Base-by-base conservation (phyloP, 2,113 vertebrate genomes). In the Nansenia antarctica region DNA sequence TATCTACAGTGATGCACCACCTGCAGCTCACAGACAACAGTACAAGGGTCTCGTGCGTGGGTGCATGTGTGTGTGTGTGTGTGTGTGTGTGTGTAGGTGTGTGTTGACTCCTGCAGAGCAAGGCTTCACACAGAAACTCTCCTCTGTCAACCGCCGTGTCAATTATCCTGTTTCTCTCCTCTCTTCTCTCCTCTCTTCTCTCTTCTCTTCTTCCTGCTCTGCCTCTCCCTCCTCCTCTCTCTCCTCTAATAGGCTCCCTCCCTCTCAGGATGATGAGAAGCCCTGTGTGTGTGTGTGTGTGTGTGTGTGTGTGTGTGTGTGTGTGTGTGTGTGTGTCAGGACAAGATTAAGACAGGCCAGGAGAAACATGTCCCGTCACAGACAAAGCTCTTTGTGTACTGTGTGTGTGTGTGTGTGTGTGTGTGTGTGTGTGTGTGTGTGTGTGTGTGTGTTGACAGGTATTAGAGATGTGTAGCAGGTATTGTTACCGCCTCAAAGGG, bases 401-500 rank as follows among this genome's bases (percentile, higher is more conserved):
- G 53, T 57, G 65, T 67, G 52, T 67, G 52, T 30, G 52, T 67
- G 65, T 61, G 67, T 69, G 67, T 26, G 55, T 49, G 66, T 60
- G 54, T 62, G 69, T 63, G 61, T 37, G 64, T 72, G 69, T 60
- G 24, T 58, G 42, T 14, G 66, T 66, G 82, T 82, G 72, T 59
- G 53, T 42, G 60, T n/a, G 82, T 15, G 42, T 45, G 42, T 45
- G 12, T 11, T 87, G 85, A 88, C 91, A 90, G 89, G 88, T 90
- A 89, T 90, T 90, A 89, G 85, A 80, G 76, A 45, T 58, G 69
- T 68, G 74, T 81, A 88, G 85, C 86, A 88, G 88, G 86, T 88
- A 87, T 91, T 90, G 92, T 92, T 84, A 87, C 75, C 76, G 78
- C 67, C 77, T 91, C 85, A 89, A 91, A 90, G 79, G 79, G 74